Percentiles rank a stretch among this genome's conserved stretches.
Conservation (phyloP, 2,888 invertebrate genomes). For the Pecten maximus region DNA sequence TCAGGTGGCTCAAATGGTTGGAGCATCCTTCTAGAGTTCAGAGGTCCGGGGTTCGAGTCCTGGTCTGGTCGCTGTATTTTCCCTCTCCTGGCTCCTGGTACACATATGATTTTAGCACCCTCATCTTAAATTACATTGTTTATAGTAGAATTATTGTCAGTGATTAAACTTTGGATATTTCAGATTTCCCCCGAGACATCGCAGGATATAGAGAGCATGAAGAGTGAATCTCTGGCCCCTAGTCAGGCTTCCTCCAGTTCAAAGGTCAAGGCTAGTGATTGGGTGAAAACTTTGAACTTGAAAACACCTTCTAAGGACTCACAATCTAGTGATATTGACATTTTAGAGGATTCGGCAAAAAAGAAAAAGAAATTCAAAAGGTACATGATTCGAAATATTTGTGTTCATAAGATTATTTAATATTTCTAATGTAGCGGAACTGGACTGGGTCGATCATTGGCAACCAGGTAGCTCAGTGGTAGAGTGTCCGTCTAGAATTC, state of each 20-base stretch:
- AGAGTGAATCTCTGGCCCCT: conserved; percentile 17
- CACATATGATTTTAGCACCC: no score
- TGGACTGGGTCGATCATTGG: no score
- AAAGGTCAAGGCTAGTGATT: conserved; percentile 65
- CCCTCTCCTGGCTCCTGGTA: no score
- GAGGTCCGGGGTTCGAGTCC: no score
- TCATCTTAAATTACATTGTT: no score
- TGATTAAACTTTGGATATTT: neutral
- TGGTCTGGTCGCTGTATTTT: no score
- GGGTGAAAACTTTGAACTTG: conserved; percentile 64
- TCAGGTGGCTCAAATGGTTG: no score
- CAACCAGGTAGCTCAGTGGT: no score
- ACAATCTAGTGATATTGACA: conserved; percentile 9
- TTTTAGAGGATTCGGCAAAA: conserved; percentile 60
- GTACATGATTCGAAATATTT: conserved; percentile 51
- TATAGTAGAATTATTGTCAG: no score
- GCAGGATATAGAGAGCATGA: neutral
- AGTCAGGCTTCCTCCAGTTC: conserved; percentile 41
- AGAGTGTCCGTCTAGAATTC: no score
- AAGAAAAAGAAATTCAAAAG: conserved; percentile 66
- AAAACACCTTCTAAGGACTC: conserved; percentile 66
- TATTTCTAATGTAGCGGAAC: no score
- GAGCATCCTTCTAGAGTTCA: no score
- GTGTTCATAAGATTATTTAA: neutral
- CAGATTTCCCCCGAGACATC: neutral